These are phyloP conservation scores for Physocephala rufipes DNA, from an alignment of 2,888 invertebrate genomes.

Conservation along the genomic window DNA sequence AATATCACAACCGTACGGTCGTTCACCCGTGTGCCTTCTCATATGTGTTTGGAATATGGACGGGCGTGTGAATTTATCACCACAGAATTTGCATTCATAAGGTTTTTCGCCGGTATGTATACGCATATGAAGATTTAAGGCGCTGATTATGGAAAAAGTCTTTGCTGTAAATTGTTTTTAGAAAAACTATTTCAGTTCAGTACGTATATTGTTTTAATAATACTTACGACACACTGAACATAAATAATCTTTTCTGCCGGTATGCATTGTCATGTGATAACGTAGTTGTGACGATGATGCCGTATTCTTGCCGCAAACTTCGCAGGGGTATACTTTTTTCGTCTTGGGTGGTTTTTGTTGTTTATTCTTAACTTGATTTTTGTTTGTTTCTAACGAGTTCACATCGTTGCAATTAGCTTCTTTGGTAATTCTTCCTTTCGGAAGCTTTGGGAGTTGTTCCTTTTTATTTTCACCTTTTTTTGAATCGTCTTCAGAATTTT, in stretches of 20 bases:
- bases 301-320: slow-evolving; percentile 51
- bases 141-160: slow-evolving; percentile 56
- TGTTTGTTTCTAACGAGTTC: neutral
- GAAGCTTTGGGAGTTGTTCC: neutral
- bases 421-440: too few relatives aligned
- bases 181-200: neutral
- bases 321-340: slow-evolving; percentile 52
- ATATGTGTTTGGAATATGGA: slow-evolving; percentile 57
- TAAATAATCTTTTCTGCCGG: slow-evolving; percentile 55
- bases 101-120: slow-evolving; percentile 57
- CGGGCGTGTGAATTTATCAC: slow-evolving; percentile 53
- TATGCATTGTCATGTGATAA: slow-evolving; percentile 56
- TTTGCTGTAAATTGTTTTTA: slow-evolving; percentile 48
- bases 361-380: slow-evolving; percentile 35
- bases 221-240: slow-evolving; percentile 57
- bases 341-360: slow-evolving; percentile 48
- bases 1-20: slow-evolving; percentile 56
- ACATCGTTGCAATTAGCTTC: neutral
- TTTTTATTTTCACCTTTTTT: neutral
- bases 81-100: slow-evolving; percentile 55
- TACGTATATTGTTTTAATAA: neutral
- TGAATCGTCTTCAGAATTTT: slow-evolving; percentile 4
- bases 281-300: slow-evolving; percentile 52
- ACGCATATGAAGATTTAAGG: slow-evolving; percentile 54
- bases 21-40: slow-evolving; percentile 57